Evolutionary conservation across 2,113 vertebrate genomes (phyloP), one percentile per base, ranked within the genome.

Genomic region (Gavia stellata): DNA sequence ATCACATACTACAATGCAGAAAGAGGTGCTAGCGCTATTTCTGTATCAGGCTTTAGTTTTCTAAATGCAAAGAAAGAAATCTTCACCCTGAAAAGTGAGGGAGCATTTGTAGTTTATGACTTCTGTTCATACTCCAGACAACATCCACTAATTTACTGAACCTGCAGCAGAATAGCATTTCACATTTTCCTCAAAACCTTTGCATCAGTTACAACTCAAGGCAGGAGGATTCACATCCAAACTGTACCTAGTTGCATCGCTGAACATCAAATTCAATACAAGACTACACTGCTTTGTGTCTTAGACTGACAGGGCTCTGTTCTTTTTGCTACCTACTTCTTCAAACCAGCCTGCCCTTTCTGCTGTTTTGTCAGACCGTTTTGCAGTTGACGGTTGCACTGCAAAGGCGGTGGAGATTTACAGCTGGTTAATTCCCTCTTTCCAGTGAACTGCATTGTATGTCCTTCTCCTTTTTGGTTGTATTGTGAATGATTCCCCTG

Each of bases 401-500:
- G 50, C 85, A 83, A 86, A 93, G 63, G n/a, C 67, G 24, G 4
- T 0, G 0, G 75, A 81, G 79, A 90, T 96, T 96, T 96, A 92
- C 40, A 86, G 56, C 66, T 81, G 55, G 20, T 81, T 74, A 83
- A 81, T 81, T 78, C 52, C 17, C 62, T 65, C 85, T 66, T 93
- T 86, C 80, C 61, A 92, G 88, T 67, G 80, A 96, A 88, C 87
- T 93, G 74, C 73, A 65, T 61, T 97, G 62, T 56, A 75, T 26
- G n/a, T 5, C 45, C 56, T 52, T 49, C 53, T 89, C 44, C 34
- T 93, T 95, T 80, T 79, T 24, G 7, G 59, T 71, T 31, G 47
- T 36, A 62, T 40, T 88, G 79, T 83, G 73, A 96, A 53, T 50
- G 28, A 92, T 58, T 82, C 78, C 73, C 58, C 47, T 31, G 67